These are phyloP conservation scores for Anniella stebbinsi DNA, from an alignment of 2,797 vertebrate species.

Conservation along the genomic window DNA sequence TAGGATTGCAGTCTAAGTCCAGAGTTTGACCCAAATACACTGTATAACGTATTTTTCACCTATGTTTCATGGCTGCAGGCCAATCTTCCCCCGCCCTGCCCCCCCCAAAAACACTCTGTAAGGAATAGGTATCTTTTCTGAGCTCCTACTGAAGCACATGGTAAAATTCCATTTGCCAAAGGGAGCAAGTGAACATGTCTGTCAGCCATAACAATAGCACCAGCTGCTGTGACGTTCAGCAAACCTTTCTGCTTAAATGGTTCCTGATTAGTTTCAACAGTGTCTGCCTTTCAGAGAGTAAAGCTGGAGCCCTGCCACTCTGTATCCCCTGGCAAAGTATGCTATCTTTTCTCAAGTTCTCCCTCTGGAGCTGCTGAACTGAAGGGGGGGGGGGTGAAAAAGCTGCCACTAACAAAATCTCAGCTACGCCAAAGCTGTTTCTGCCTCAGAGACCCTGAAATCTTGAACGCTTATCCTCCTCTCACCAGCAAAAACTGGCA, in stretches of 20 bases:
- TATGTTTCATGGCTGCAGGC: neutral
- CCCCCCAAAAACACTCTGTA: neutral
- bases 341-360: conserved; percentile 14
- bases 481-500: neutral
- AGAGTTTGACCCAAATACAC: neutral
- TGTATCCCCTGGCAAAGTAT: conserved; percentile 7
- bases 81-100: neutral
- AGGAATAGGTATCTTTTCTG: neutral
- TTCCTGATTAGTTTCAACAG: conserved; percentile 15
- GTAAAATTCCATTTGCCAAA: neutral
- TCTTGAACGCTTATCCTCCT: neutral
- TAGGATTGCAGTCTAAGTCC: neutral
- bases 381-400: neutral
- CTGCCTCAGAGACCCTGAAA: neutral
- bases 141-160: neutral
- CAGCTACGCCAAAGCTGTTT: neutral
- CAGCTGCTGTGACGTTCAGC: neutral
- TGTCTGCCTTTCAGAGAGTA: conserved; percentile 3
- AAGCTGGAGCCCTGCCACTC: neutral
- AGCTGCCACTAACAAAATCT: conserved; percentile 5
- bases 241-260: conserved; percentile 12
- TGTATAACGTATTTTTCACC: neutral
- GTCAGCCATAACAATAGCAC: neutral
- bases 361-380: conserved; percentile 15
- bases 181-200: neutral